A percentile compares a stretch with the other conserved stretches of the same genome.
Conservation (phyloP, 2,797 vertebrate species). For the Micropoecilia bifurca region DNA sequence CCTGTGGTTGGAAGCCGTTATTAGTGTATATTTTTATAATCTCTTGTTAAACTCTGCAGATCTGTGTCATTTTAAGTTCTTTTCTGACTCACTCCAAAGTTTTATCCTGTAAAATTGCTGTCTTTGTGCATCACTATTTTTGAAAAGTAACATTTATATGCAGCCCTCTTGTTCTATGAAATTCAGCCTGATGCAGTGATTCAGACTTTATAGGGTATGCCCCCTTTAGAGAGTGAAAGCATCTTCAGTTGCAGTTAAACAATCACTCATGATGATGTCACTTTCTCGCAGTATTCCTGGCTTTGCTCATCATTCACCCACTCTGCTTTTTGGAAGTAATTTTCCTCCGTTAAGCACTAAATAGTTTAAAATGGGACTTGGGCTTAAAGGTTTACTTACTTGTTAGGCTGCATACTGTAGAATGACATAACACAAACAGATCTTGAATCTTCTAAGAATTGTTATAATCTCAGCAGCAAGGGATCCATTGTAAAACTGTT, state of each 20-base stretch:
- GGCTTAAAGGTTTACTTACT: too few species aligned
- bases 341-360: background rate
- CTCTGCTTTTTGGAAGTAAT: background rate
- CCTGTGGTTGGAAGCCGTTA: conserved; percentile 77
- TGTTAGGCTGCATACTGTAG: too few species aligned
- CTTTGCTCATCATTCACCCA: background rate
- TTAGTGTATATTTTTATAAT: conserved; percentile 81
- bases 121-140: conserved; percentile 68
- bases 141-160: conserved; percentile 44
- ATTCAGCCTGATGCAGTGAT: background rate
- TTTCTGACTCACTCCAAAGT: conserved; percentile 73
- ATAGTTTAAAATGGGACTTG: background rate
- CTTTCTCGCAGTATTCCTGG: background rate
- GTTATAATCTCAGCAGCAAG: too few species aligned
- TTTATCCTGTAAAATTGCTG: conserved; percentile 77
- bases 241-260: background rate
- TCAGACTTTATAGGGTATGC: background rate
- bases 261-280: background rate
- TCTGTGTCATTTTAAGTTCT: conserved; percentile 78
- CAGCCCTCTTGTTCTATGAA: background rate
- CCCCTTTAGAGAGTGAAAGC: background rate
- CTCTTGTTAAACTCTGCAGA: conserved; percentile 77
- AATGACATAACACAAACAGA: too few species aligned
- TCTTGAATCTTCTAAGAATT: too few species aligned
- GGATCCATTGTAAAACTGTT: too few species aligned